Conservation (phyloP, 35 echinoderm and acorn worm genomes). For the Strongylocentrotus purpuratus region DNA sequence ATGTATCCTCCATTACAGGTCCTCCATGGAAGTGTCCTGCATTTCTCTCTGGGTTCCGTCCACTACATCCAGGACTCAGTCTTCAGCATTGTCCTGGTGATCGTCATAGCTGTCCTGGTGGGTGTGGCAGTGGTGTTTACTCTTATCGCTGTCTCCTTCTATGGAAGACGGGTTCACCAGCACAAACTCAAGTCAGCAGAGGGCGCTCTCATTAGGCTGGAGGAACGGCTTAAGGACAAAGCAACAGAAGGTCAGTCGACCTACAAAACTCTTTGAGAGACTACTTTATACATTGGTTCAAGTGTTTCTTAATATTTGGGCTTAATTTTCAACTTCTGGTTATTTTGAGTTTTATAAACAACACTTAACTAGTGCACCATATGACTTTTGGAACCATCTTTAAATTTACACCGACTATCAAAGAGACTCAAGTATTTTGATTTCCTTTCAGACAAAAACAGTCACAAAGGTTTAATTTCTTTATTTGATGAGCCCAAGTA, state of each 20-base stretch:
- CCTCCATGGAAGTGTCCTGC: not conserved
- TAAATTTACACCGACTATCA: too few relatives aligned
- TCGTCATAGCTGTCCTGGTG: not conserved
- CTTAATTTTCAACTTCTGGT: too few relatives aligned
- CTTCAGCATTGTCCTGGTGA: slow-evolving; percentile 15
- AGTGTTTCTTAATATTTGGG: too few relatives aligned
- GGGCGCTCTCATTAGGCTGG: slow-evolving; percentile 5
- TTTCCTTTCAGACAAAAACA: too few relatives aligned
- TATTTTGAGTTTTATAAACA: too few relatives aligned
- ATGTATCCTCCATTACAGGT: not conserved
- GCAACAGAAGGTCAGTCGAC: slow-evolving; percentile 13
- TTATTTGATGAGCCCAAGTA: too few relatives aligned
- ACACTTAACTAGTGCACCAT: too few relatives aligned
- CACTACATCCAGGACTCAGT: not conserved
- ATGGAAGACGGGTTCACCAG: slow-evolving; percentile 37
- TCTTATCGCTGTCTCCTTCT: slow-evolving; percentile 20
- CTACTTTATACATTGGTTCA: too few relatives aligned
- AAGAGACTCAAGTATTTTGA: too few relatives aligned
- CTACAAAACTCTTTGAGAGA: not conserved
- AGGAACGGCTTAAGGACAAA: slow-evolving; percentile 44
- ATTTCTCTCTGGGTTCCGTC: not conserved
- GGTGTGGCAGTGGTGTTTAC: slow-evolving; percentile 13
- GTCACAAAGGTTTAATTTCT: too few relatives aligned
- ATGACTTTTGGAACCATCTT: too few relatives aligned
- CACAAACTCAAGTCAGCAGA: slow-evolving; percentile 21